Evolutionary conservation across 2,113 vertebrate genomes (phyloP).

Genomic region (Penelope pileata): DNA sequence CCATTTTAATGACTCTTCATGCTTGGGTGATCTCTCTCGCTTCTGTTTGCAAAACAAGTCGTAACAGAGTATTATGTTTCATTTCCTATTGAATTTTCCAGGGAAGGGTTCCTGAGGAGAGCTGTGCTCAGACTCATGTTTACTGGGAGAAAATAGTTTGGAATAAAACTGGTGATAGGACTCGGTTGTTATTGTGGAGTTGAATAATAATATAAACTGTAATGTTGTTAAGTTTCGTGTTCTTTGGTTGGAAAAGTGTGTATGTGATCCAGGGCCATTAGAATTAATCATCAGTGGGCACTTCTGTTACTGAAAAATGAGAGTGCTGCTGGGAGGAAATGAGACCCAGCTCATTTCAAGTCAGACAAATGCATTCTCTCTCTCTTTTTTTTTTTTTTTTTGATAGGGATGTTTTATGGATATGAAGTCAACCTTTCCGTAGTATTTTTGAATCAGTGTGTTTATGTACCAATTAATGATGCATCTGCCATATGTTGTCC

Average conservation of each 20-base stretch:
- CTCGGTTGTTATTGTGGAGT: background rate
- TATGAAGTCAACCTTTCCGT: background rate
- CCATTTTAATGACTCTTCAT: conserved; percentile 79
- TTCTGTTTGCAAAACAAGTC: conserved; percentile 76
- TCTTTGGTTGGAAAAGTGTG: background rate
- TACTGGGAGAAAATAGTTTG: background rate
- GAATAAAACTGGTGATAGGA: background rate
- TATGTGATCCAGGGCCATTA: background rate
- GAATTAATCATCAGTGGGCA: background rate
- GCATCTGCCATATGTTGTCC: background rate
- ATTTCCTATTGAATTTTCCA: conserved; percentile 72
- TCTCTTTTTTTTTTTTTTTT: background rate
- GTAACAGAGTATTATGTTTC: conserved; percentile 77
- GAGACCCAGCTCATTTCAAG: conserved; percentile 8
- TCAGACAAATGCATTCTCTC: background rate
- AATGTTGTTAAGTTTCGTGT: background rate
- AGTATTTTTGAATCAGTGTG: background rate
- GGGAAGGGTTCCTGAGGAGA: conserved; percentile 1
- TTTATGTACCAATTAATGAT: background rate
- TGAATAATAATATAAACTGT: background rate
- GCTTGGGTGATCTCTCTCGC: conserved; percentile 72
- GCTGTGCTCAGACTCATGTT: conserved; percentile 37
- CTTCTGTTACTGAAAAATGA: background rate
- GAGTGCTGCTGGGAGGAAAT: background rate
- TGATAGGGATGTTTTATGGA: background rate